Conservation (phyloP, 2,888 invertebrate genomes). For the Polydrusus pterygomalis region DNA sequence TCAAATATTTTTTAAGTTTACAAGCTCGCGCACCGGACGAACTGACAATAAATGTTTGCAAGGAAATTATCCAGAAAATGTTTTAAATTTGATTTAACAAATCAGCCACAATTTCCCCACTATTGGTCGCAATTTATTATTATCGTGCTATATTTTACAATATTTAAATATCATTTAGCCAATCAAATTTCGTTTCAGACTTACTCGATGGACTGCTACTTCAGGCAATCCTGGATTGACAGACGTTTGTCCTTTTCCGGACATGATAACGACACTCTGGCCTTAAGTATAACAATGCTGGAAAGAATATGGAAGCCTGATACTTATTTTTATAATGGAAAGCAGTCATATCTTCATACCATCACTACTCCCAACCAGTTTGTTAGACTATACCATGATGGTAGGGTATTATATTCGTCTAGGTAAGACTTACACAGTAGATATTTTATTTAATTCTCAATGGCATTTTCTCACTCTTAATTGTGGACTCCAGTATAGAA, state of each 20-base stretch:
- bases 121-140: too few relatives aligned
- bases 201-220: constrained; percentile 96
- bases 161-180: too few relatives aligned
- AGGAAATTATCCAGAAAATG: too few relatives aligned
- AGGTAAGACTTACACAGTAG: constrained; percentile 33
- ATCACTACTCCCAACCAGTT: constrained; percentile 96
- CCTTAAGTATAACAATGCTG: constrained; percentile 93
- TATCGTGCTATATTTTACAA: too few relatives aligned
- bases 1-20: too few relatives aligned
- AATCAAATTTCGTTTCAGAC: constrained; percentile 75
- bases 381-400: constrained; percentile 90
- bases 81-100: too few relatives aligned
- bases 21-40: too few relatives aligned
- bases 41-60: too few relatives aligned
- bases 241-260: constrained; percentile 89
- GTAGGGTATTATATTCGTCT: constrained; percentile 90
- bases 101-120: too few relatives aligned
- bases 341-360: constrained; percentile 87
- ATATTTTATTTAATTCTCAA: neutral
- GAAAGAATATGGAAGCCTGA: constrained; percentile 97
- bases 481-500: too few relatives aligned
- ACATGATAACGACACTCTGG: constrained; percentile 86
- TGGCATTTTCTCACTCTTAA: too few relatives aligned
- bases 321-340: constrained; percentile 90
- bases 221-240: constrained; percentile 95